These are phyloP conservation scores for Callipepla californica DNA, from an alignment of 2,113 vertebrate genomes.

Conservation along the genomic window DNA sequence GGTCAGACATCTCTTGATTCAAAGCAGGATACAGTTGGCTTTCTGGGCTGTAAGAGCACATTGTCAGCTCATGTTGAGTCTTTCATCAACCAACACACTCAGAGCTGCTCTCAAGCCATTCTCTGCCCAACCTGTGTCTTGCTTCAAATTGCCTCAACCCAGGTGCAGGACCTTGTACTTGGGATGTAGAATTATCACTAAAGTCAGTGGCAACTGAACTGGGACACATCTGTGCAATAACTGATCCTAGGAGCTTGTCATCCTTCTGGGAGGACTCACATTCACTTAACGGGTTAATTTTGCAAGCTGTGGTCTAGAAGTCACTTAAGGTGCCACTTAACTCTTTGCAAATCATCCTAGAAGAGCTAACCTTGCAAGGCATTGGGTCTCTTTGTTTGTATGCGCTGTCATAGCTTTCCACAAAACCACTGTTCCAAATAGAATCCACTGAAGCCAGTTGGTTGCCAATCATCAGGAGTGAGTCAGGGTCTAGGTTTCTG, in stretches of 20 bases:
- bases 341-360: not conserved
- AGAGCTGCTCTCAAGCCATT: too few relatives aligned
- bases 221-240: slow-evolving; percentile 35
- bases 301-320: slow-evolving; percentile 39
- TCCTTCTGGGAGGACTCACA: not conserved
- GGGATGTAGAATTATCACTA: not conserved
- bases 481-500: not conserved
- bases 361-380: not conserved
- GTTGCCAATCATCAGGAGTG: not conserved
- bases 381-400: not conserved
- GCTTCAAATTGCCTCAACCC: too few relatives aligned
- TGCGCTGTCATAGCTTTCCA: not conserved
- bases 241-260: slow-evolving; percentile 36
- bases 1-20: too few relatives aligned
- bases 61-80: too few relatives aligned
- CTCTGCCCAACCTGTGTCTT: too few relatives aligned
- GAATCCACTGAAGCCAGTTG: not conserved
- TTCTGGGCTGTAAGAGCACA: too few relatives aligned
- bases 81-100: too few relatives aligned
- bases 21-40: too few relatives aligned
- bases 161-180: too few relatives aligned
- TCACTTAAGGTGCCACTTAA: slow-evolving; percentile 31
- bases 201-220: not conserved
- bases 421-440: not conserved
- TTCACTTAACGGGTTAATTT: slow-evolving; percentile 54